Evolutionary conservation across 2,113 vertebrate species (phyloP).

Genomic region (Petroica traversi): DNA sequence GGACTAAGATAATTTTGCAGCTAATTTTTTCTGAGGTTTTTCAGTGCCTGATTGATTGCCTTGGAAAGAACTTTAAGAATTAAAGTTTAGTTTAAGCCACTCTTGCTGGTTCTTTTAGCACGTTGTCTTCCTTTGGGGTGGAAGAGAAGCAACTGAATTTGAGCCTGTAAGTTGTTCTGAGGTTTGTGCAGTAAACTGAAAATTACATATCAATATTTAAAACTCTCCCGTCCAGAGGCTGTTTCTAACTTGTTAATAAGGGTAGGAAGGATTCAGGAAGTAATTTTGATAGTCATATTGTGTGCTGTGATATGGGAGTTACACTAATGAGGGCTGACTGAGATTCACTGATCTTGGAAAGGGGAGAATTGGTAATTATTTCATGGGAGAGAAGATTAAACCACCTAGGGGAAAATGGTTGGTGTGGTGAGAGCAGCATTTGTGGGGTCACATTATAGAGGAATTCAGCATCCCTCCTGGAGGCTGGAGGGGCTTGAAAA

Average conservation of each 20-base stretch:
- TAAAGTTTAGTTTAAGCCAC: background rate
- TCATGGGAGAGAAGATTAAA: background rate
- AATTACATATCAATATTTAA: background rate
- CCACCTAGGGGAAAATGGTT: background rate
- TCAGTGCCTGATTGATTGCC: background rate
- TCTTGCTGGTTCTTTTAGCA: background rate
- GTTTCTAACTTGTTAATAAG: background rate
- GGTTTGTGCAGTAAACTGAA: background rate
- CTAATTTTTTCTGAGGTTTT: background rate
- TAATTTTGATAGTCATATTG: background rate
- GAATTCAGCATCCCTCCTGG: background rate
- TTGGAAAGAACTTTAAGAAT: background rate
- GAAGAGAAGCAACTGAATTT: background rate
- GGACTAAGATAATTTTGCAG: background rate
- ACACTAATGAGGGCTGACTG: background rate
- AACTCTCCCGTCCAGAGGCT: background rate
- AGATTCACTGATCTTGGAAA: background rate
- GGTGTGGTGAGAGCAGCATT: background rate
- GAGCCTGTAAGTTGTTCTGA: background rate
- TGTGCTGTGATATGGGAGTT: background rate
- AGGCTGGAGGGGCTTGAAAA: background rate
- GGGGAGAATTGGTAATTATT: background rate
- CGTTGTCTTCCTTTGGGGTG: background rate
- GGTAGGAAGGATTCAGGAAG: background rate
- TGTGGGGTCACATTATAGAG: accelerated